Base-by-base conservation (phyloP, 2,797 vertebrate species). In the Gallinago stenura region DNA sequence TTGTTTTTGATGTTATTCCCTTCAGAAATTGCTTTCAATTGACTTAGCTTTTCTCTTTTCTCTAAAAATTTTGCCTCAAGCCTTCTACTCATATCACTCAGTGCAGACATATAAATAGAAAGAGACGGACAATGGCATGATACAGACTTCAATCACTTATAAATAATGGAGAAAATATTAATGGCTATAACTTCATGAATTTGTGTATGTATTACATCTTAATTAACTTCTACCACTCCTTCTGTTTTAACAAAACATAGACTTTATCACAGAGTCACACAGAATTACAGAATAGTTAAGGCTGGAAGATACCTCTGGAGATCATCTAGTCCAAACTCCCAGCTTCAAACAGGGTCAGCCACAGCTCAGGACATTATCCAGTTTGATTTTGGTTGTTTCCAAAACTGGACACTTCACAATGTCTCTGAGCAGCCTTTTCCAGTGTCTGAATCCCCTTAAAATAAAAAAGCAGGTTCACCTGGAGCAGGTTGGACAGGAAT, bases 1-100 rank as follows among this genome's bases (percentile, higher is more conserved):
- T 81, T 94, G 37, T 89, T 86, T 97, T 94, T 95, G 66, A 96
- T 93, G 94, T 95, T 94, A 95, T 95, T 97, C 94, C 95, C 96
- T 84, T 95, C 86, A 91, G 94, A 97, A 97, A 95, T 90, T 94
- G 83, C 83, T 96, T 96, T 97, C 95, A 94, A 90, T 95, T 95
- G 88, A 86, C 88, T 94, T 94, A 90, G 83, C 58, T 88, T 91
- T 95, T 93, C 93, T 91, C 69, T 95, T 95, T 94, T 88, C 92
- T 96, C 54, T 86, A 84, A 91, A 95, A 94, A 72, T 93, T 80
- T 97, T 94, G 92, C 94, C 93, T 96, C 65, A 1, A 96, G 92
- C 83, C 86, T 93, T 93, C 92, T 79, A 41, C 54, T 95, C 88
- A 81, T 95, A 93, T 97, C 94, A 76, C 61, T 95, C 88, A 72